Evolutionary conservation across 2,797 vertebrate genomes (phyloP), one percentile per base, ranked within the genome.

Genomic region (Lagorchestes hirsutus): DNA sequence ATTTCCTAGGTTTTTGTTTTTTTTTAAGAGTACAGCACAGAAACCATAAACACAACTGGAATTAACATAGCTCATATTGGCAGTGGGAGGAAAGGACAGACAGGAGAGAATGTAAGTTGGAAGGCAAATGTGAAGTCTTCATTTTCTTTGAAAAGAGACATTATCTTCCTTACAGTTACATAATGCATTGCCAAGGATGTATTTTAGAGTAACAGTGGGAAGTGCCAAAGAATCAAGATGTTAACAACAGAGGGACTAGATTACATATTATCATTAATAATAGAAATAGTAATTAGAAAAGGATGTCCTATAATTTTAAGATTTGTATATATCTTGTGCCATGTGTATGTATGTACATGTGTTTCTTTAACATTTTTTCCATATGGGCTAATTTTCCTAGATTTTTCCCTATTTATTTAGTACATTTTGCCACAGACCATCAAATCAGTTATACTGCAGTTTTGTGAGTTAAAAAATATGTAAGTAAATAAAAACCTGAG

Each of bases 71-170:
- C 27, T 93, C 96, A 91, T 92, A 31, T 92, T 92, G 9, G 3
- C 92, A 54, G 18, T 56, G 55, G 94, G 0, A 74, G n/a, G 55
- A 59, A 94, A 50, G 5, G 58, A 90, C 34, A 50, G 29, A 54
- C 5, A 56, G 90, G 0, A 94, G 0, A 94, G 57, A 90, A 54
- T 67, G 46, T 46, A 91, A 92, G 90, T 96, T 90, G 96, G 94
- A 95, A 93, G 18, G 57, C 59, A 94, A 55, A 95, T 24, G 52
- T 55, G 13, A 55, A 54, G 34, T 54, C 52, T 91, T 40, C 14
- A 16, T 29, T 40, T 95, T 92, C 46, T 93, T 93, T 96, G 67
- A 95, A 96, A 96, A 62, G 2, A 93, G 55, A 18, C 11, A 24
- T 3, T n/a, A 56, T 56, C 34, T 87, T 96, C 74, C 54, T 93